These are phyloP conservation scores for Nerophis lumbriciformis DNA, from an alignment of 2,113 vertebrate genomes.

Conservation along the genomic window DNA sequence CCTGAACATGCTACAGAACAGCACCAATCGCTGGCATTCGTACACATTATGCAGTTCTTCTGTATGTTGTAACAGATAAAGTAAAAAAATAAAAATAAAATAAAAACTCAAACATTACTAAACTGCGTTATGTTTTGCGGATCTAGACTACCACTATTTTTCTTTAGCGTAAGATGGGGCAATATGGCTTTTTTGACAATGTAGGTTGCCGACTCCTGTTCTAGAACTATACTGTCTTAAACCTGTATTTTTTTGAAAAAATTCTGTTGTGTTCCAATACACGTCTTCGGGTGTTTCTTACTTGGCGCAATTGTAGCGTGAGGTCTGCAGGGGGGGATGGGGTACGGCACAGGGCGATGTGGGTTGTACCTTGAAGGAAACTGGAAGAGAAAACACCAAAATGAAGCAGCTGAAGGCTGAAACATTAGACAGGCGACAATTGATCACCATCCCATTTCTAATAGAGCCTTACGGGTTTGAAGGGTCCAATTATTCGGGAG, in stretches of 20 bases:
- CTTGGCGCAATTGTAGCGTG: conserved; percentile 96
- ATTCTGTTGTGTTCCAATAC: neutral
- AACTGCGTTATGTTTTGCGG: too few species aligned
- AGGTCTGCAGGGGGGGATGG: conserved; percentile 93
- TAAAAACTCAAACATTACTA: too few species aligned
- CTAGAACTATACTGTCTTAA: neutral
- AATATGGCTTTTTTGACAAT: too few species aligned
- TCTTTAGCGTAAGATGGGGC: too few species aligned
- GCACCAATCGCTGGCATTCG: too few species aligned
- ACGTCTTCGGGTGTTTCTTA: conserved; percentile 68
- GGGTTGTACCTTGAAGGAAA: conserved; percentile 93
- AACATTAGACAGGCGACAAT: neutral
- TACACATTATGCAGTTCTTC: too few species aligned
- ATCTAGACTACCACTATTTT: too few species aligned
- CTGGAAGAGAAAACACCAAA: conserved; percentile 53
- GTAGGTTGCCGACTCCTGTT: too few species aligned
- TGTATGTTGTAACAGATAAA: too few species aligned
- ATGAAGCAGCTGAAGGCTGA: neutral
- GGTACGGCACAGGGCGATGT: conserved; percentile 94
- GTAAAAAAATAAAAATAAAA: too few species aligned
- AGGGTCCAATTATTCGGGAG: conserved; percentile 87
- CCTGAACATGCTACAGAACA: too few species aligned
- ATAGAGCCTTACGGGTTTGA: conserved; percentile 81
- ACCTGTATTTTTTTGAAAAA: neutral
- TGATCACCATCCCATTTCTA: neutral